Conservation (phyloP, 2,888 invertebrate species). For the Mesoligia furuncula region DNA sequence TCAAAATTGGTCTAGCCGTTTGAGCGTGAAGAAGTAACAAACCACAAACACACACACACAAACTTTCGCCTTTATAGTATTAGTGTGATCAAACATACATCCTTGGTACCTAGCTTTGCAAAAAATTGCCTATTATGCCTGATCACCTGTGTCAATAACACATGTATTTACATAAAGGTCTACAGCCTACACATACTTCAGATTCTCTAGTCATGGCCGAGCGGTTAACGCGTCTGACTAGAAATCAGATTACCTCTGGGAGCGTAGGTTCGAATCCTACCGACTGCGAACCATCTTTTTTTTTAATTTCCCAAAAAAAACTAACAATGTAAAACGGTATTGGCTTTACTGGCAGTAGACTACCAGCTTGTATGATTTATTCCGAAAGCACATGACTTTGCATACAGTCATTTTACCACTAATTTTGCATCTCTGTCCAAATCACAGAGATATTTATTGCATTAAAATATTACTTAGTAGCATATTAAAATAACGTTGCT, state of each 20-base stretch:
- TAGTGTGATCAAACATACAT: neutral
- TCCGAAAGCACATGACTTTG: neutral
- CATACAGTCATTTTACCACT: neutral
- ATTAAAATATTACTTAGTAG: too few species aligned
- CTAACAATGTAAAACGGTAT: neutral
- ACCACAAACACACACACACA: too few species aligned
- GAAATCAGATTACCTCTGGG: constrained; percentile 97
- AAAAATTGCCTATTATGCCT: neutral
- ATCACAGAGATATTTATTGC: neutral
- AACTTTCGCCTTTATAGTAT: too few species aligned
- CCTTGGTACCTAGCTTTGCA: neutral
- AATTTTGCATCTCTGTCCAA: neutral
- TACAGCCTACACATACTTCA: neutral
- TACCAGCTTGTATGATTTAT: neutral
- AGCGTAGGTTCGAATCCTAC: constrained; percentile 97
- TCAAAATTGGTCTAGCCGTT: too few species aligned
- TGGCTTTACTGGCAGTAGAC: neutral
- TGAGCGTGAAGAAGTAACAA: too few species aligned
- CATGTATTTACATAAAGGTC: neutral
- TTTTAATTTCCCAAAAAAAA: neutral
- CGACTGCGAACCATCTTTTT: constrained; percentile 91
- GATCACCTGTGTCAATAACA: neutral
- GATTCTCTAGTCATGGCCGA: constrained; percentile 93
- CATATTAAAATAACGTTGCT: neutral
- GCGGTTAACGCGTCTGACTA: constrained; percentile 97